Evolutionary conservation across 1,140 invertebrate genomes (phyloP), one percentile per base, ranked within the genome.

Genomic region (Apis dorsata): DNA sequence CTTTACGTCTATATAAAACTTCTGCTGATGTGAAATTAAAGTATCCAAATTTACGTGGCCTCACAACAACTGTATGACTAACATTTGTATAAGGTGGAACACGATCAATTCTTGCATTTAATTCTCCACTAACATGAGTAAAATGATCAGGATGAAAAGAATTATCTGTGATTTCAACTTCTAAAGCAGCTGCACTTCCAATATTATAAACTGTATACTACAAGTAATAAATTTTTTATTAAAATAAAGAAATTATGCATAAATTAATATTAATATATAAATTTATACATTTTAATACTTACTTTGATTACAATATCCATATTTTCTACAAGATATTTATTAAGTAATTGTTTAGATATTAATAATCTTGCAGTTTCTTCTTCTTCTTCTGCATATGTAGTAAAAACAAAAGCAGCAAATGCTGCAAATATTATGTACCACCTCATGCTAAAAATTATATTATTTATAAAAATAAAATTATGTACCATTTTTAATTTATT

Each of bases 11-110:
- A 94, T 99, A 99, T 34, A 96, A 96, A 69, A 99, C 96, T 94
- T 99, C 97, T 85, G 99, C 99, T 79, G 98, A 97, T 21, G 98
- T 98, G 92, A 99, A 99, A 92, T 99, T 99, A 95, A 99, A 99
- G 91, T 98, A 98, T 17, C 99, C 99, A 91, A 95, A 98, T 91
- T 96, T 97, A 83, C 97, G 96, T 21, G 99, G 99, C 86, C 97
- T 94, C 0, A 99, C 96, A 55, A 99, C 97, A 72, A 99, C 97
- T 15, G 98, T 97, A 93, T 99, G 99, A 51, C 98, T 97, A 1
- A 99, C 97, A 94, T 99, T 99, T 2, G 97, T 97, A 87, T 97
- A 97, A 65, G 98, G 98, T 65, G 98, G 96, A 91, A 99, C 98
- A 91, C 98, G 95, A 85, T 98, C 97, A 91, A 99, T 97, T 84